Evolutionary conservation across 2,797 vertebrate species (phyloP), one percentile per base, ranked within the genome.

Genomic region (Myoxocephalus aenaeus): DNA sequence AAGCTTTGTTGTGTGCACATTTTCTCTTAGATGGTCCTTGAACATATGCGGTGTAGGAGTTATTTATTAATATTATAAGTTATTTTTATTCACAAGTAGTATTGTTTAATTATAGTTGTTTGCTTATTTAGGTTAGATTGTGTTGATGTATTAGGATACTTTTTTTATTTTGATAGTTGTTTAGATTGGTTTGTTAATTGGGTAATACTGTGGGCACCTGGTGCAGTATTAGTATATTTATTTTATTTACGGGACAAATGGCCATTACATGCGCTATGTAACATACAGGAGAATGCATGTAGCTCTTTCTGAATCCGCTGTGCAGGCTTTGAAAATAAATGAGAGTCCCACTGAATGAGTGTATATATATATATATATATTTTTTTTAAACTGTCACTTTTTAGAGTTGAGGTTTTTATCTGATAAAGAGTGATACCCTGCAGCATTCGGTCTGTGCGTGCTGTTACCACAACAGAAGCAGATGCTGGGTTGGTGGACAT

Each of bases 401-500:
- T 59, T 76, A 70, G 48, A 61, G 65, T 81, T 51, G 5, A 73
- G 18, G 64, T 69, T 82, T 72, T 65, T 36, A 64, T 81, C 63
- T 84, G 61, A 83, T 58, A 57, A 38, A 32, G n/a, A 53, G 17
- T 32, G 70, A 73, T 72, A 46, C 74, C 84, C 84, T 9, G 64
- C 62, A 3, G 84, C 2, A 14, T 75, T 81, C 20, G 44, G 54
- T 77, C 64, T 70, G 53, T 59, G 75, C 73, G 44, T 34, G 61
- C 70, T 78, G 73, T 71, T 67, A 64, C 69, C 46, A 63, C 74
- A 86, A 61, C 75, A 86, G 56, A 74, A 58, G 73, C 65, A 75
- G 84, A 74, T 63, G 61, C 56, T 69, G 82, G 58, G 46, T 68
- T 80, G 71, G 63, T 38, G 75, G 76, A 88, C 80, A 86, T 86